These are phyloP conservation scores for Argentina silus DNA, from an alignment of 2,797 vertebrate species.

Conservation along the genomic window DNA sequence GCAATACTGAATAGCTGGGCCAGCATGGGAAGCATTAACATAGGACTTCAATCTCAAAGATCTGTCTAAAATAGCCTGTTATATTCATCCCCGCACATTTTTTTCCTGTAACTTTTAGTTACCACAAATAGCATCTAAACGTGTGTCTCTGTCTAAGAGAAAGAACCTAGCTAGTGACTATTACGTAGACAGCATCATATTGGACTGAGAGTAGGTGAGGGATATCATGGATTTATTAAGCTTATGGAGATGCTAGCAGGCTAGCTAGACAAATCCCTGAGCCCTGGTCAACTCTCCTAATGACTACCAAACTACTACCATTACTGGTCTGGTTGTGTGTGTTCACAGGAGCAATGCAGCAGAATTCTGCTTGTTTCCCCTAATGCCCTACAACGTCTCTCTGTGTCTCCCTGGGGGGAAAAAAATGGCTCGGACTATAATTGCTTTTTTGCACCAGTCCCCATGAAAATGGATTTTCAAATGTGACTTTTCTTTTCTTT, in stretches of 20 bases:
- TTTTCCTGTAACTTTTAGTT: constrained; percentile 47
- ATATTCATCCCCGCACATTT: constrained; percentile 51
- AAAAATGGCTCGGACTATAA: constrained; percentile 60
- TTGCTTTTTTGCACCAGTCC: constrained; percentile 72
- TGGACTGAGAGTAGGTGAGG: too few species aligned
- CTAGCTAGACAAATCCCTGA: too few species aligned
- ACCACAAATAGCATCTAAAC: constrained; percentile 25
- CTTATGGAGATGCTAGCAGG: too few species aligned
- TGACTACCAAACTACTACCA: constrained; percentile 28
- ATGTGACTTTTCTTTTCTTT: constrained; percentile 54
- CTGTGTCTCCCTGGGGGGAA: constrained; percentile 41
- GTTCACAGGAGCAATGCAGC: constrained; percentile 56
- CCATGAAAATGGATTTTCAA: constrained; percentile 77
- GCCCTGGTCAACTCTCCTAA: too few species aligned
- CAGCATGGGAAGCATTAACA: constrained; percentile 71
- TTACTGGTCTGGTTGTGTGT: constrained; percentile 39
- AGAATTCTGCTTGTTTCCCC: constrained; percentile 56
- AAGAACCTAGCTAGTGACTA: constrained; percentile 8
- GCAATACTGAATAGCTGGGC: constrained; percentile 59
- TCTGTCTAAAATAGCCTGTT: constrained; percentile 19
- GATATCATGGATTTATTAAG: too few species aligned
- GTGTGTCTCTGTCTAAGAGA: constrained; percentile 27
- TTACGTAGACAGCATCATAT: constrained; percentile 23
- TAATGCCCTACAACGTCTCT: constrained; percentile 58
- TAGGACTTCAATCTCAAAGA: constrained; percentile 31